Conservation (phyloP, 2,797 vertebrate species). For the Xerus rutilus region DNA sequence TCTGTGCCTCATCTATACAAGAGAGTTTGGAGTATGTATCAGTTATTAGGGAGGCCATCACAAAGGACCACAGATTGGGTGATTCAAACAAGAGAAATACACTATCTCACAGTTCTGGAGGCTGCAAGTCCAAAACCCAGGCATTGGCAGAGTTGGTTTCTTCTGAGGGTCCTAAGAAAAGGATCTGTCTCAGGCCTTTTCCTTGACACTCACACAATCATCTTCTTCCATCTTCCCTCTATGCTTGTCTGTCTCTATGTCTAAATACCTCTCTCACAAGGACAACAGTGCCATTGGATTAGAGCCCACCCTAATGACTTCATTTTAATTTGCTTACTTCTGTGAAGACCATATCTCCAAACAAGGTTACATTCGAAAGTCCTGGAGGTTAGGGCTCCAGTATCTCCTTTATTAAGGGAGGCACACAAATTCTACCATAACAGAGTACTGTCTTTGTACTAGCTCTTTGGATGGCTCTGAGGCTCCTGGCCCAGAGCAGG, state of each 20-base stretch:
- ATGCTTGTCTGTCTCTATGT: not conserved
- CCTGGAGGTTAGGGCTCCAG: not conserved
- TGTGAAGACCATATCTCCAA: not conserved
- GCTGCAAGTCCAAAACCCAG: not conserved
- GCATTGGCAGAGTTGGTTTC: not conserved
- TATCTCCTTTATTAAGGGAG: not conserved
- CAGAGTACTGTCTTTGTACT: not conserved
- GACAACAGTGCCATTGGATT: not conserved
- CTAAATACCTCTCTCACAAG: not conserved
- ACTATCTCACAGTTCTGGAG: not conserved
- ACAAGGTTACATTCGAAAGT: not conserved
- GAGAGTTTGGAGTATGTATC: not conserved
- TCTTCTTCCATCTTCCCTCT: not conserved
- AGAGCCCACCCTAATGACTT: not conserved
- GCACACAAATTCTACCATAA: not conserved
- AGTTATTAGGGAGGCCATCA: not conserved
- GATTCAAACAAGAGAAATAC: not conserved
- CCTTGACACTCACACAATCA: not conserved
- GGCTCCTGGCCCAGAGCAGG: not conserved
- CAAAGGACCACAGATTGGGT: not conserved
- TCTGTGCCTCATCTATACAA: not conserved
- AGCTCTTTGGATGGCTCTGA: not conserved
- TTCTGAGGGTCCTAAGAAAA: not conserved
- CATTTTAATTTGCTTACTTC: not conserved
- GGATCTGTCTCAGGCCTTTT: not conserved